Evolutionary conservation across 2,797 vertebrate species (phyloP), one percentile per base, ranked within the genome.

Genomic region (Catharus ustulatus): DNA sequence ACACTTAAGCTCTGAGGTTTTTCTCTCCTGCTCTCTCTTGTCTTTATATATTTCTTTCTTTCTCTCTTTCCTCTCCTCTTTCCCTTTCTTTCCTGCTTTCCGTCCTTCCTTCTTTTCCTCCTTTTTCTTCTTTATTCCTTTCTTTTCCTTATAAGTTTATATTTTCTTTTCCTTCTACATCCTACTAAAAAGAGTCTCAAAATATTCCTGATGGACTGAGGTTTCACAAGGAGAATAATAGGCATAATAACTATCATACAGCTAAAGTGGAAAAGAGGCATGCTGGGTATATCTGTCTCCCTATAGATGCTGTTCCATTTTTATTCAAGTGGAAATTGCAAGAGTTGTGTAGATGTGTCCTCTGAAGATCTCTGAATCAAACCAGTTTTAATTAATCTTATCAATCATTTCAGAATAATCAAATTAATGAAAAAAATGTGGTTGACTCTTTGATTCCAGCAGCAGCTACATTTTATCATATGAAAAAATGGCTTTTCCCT

Each of bases 341-440:
- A 83, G 91, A 89, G 79, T 96, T 96, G 88, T 93, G 89, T 96
- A 87, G 90, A 95, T 81, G 73, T 92, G 90, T 94, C 68, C 94
- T 97, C 93, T 89, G 94, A 96, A 96, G 97, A 97, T 96, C 95
- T 95, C 91, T 95, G 96, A 96, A 97, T 97, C 96, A 96, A 97
- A 93, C 94, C 90, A 96, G 82, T 97, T 97, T 97, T 97, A 97
- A 97, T 97, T 97, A 97, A 97, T 95, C 96, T 96, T 97, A 97
- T 97, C 96, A 97, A 97, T 97, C 97, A 97, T 96, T 92, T 96
- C 94, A 93, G 94, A 96, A 96, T 97, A 97, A 97, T 97, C 94
- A 97, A 97, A 97, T 97, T 97, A 97, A 97, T 95, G 93, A 96
- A 97, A 97, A 97, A 96, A 97, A 96, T 94, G 95, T 94, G 80